A percentile compares a stretch with the other conserved stretches of the same genome.
Conservation (phyloP, 2,888 invertebrate genomes). For the Stenurella melanura region DNA sequence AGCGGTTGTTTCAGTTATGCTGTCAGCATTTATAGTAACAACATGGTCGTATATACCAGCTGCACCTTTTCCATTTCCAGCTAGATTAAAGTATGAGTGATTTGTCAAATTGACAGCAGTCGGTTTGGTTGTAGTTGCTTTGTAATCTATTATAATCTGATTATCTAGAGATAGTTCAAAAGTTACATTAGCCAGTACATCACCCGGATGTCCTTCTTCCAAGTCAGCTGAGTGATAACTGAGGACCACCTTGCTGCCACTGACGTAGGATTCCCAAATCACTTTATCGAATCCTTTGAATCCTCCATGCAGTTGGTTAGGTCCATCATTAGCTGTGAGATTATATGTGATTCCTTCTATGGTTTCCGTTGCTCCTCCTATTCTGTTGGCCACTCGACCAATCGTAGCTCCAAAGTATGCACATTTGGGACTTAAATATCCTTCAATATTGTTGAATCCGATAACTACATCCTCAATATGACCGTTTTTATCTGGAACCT, state of each 20-base stretch:
- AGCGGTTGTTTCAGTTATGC: slow-evolving; percentile 82
- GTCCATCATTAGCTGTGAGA: slow-evolving; percentile 82
- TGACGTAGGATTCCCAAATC: slow-evolving; percentile 55
- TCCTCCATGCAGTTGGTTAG: slow-evolving; percentile 89
- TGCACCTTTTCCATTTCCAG: slow-evolving; percentile 86
- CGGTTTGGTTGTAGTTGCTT: slow-evolving; percentile 83
- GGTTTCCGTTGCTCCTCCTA: slow-evolving; percentile 82
- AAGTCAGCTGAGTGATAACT: slow-evolving; percentile 85
- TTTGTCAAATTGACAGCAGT: slow-evolving; percentile 92
- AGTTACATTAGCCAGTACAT: slow-evolving; percentile 81
- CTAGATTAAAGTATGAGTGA: slow-evolving; percentile 93
- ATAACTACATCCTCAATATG: slow-evolving; percentile 84
- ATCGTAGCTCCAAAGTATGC: slow-evolving; percentile 85
- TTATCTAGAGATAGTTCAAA: slow-evolving; percentile 85
- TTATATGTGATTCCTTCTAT: slow-evolving; percentile 81
- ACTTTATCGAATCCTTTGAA: slow-evolving; percentile 86
- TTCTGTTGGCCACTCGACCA: slow-evolving; percentile 90
- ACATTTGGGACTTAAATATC: slow-evolving; percentile 72
- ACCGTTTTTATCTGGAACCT: slow-evolving; percentile 84
- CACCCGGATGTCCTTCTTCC: slow-evolving; percentile 93
- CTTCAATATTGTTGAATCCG: slow-evolving; percentile 88
- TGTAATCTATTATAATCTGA: slow-evolving; percentile 84
- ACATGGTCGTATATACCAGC: slow-evolving; percentile 81
- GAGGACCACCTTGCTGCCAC: slow-evolving; percentile 78
- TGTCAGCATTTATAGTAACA: slow-evolving; percentile 84